Percentiles rank a stretch among this genome's conserved stretches.
These are phyloP conservation scores for Hydropsyche betteni DNA, from an alignment of 2,888 invertebrate species.

Conservation along the genomic window DNA sequence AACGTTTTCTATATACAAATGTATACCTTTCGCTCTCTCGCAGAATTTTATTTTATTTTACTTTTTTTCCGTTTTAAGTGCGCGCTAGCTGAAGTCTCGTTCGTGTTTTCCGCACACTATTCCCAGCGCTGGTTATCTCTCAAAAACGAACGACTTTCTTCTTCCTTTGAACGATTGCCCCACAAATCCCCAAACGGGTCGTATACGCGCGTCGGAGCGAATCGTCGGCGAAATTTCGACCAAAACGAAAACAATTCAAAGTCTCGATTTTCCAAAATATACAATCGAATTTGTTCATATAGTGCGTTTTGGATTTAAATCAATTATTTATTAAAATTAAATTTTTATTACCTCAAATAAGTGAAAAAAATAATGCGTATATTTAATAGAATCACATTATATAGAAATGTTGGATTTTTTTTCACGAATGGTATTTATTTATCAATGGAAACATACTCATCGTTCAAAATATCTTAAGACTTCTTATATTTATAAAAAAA, in stretches of 20 bases:
- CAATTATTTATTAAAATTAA: no score
- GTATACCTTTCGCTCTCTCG: not conserved
- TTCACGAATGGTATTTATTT: no score
- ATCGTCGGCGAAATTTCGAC: slow-evolving; percentile 9
- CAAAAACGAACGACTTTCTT: slow-evolving; percentile 29
- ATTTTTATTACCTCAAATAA: no score
- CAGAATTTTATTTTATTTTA: not conserved
- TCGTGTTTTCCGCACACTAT: slow-evolving; percentile 7
- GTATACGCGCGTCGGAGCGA: slow-evolving; percentile 18
- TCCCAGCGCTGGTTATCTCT: slow-evolving; percentile 29
- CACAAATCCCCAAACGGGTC: slow-evolving; percentile 27
- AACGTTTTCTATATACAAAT: not conserved
- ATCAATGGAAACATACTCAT: no score
- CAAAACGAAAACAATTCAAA: slow-evolving; percentile 11
- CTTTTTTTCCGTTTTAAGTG: not conserved
- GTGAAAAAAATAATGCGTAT: no score
- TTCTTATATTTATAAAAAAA: no score
- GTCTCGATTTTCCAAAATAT: not conserved
- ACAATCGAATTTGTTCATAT: no score
- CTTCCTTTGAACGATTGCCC: slow-evolving; percentile 25
- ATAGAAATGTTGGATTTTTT: no score
- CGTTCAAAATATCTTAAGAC: no score
- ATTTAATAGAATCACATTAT: no score
- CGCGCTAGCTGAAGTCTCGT: not conserved
- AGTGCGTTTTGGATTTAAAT: no score